Evolutionary conservation across 2,888 invertebrate genomes (phyloP), one percentile per base, ranked within the genome.

Genomic region (Griposia aprilina): DNA sequence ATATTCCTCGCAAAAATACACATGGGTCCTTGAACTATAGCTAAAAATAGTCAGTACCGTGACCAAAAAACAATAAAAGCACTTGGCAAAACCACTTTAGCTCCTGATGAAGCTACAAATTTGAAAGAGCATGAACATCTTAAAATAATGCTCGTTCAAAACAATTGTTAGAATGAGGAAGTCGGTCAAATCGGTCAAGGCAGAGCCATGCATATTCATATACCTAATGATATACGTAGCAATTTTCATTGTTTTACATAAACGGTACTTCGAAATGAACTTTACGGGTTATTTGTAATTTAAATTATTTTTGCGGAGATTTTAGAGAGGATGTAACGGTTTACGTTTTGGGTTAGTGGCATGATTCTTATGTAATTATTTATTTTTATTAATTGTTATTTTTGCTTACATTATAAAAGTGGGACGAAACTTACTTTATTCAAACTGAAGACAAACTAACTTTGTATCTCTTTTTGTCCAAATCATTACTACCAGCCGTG

Each of bases 161-260:
- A 78, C 74, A 75, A 69, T 78, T 57, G 45, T 45, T 57, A 45
- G 63, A 69, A 81, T 70, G 67, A 88, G 87, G 87, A 87, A 88
- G 78, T 84, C 70, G 63, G 26, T 76, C 70, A 84, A 65, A 84
- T 78, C 78, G 88, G 87, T 88, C 87, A 87, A 88, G 88, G 88
- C 69, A 76, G 60, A 67, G 26, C 63, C 63, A 88, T 87, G 55
- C 77, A 87, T 87, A 88, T 87, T 86, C 87, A 87, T 84, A 41
- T 41, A 63, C 48, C 73, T 88, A 84, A 87, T 84, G 75, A 88
- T 87, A 85, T 77, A 84, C 86, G 75, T 85, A 84, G 83, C 59
- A 84, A 84, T 82, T 74, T 86, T 86, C 83, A 84, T 86, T 82
- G 86, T 84, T 86, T 84, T 73, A 82, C 72, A 82, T 83, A 86